Base-by-base conservation (phyloP, 2,888 invertebrate genomes). In the Barypeithes pellucidus region DNA sequence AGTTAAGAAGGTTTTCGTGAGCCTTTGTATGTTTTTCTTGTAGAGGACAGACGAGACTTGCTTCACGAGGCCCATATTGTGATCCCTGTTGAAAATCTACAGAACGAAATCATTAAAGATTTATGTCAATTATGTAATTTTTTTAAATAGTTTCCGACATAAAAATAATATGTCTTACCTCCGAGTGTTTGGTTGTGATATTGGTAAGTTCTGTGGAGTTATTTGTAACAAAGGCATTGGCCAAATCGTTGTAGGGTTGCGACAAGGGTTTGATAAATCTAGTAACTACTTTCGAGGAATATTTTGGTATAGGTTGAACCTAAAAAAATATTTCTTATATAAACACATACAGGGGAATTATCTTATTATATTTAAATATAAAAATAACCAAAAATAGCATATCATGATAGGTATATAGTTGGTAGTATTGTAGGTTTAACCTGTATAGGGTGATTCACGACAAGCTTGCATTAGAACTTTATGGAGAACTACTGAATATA, bases 1-100 rank as follows among this genome's bases (percentile, higher is more conserved):
- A 0, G 97, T 97, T 79, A 97, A 88, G 86, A 97, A 97, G 24
- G 97, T 97, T 87, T 97, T 97, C 24, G 98, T 98, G 77, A 99
- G 89, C 84, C 97, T 91, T 87, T 98, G 97, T 80, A 99, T 99
- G 87, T 97, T 98, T 86, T 97, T 96, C 87, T 97, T 97, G 85
- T 96, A 96, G 86, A 97, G 90, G 76, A 95, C 95, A 77, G 93
- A 92, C 61, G 95, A 88, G 57, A 97, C 96, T 91, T 94, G 94
- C 82, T 93, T 94, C 12, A 93, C 94, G 77, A 94, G 87, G 47
- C 93, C 94, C 90, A 90, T 89, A 85, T 94, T 94, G 79, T 91
- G 91, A 84, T 94, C 95, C 82, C 95, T 90, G 29, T 89, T 88
- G 86, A 94, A 97, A 39, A 91, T 89, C 84, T 84, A 41, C 47